Conservation (phyloP, 64 coral and sea anemone species). For the Platygyra sinensis region DNA sequence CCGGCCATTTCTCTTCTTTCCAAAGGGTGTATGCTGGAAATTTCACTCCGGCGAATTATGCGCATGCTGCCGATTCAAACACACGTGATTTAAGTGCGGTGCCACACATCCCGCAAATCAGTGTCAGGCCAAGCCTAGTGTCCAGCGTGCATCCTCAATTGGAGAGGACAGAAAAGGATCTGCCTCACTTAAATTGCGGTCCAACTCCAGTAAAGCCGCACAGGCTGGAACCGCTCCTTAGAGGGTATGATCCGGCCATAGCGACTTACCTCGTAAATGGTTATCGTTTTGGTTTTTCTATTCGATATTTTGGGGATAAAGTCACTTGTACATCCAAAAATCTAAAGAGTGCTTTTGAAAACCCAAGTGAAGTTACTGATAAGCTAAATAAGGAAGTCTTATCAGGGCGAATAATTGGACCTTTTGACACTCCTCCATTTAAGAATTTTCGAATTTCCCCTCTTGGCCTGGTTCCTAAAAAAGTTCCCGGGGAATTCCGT, state of each 20-base stretch:
- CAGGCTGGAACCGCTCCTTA: not conserved
- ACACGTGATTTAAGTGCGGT: not conserved
- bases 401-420: not conserved
- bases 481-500: not conserved
- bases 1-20: not conserved
- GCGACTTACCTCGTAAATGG: not conserved
- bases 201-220: slow-evolving; percentile 32
- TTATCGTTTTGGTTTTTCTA: not conserved
- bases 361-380: not conserved
- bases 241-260: not conserved
- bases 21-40: not conserved
- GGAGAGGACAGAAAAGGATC: not conserved
- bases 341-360: too few species aligned
- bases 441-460: not conserved
- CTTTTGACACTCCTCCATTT: not conserved
- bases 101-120: not conserved
- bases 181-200: not conserved
- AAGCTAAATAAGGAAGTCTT: slow-evolving; percentile 15
- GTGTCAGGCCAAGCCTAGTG: not conserved
- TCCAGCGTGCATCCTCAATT: not conserved
- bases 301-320: slow-evolving; percentile 19
- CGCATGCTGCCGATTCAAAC: not conserved
- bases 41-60: not conserved
- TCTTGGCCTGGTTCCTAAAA: slow-evolving; percentile 7
- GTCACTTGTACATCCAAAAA: not conserved